These are phyloP conservation scores for Alviniconcha strummeri DNA, from an alignment of 2,888 invertebrate genomes.

Conservation along the genomic window DNA sequence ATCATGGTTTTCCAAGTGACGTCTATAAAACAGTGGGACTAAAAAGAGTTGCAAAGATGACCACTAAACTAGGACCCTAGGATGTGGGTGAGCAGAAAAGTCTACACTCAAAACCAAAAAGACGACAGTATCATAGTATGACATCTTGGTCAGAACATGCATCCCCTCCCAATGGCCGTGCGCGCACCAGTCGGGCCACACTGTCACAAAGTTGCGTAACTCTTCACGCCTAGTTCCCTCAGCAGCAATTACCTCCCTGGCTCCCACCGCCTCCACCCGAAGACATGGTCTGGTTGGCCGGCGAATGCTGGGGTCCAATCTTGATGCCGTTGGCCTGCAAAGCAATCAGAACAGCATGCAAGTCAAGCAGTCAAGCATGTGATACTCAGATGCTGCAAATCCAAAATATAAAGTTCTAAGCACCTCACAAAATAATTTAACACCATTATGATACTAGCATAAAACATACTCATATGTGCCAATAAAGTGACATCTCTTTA, in stretches of 20 bases:
- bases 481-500: too few relatives aligned
- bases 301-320: slow-evolving; percentile 98
- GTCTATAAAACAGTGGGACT: too few relatives aligned
- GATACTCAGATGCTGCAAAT: too few relatives aligned
- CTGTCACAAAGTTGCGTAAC: background rate
- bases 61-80: background rate
- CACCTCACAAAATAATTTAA: too few relatives aligned
- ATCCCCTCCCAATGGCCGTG: background rate
- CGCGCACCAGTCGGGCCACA: too few relatives aligned
- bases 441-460: too few relatives aligned
- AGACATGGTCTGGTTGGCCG: slow-evolving; percentile 86
- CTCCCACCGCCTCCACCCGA: slow-evolving; percentile 87
- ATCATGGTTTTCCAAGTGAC: too few relatives aligned
- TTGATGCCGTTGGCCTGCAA: slow-evolving; percentile 98
- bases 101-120: background rate
- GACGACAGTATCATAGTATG: slow-evolving; percentile 1
- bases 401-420: too few relatives aligned
- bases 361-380: too few relatives aligned
- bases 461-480: too few relatives aligned
- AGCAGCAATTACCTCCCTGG: slow-evolving; percentile 91
- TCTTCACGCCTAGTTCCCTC: slow-evolving; percentile 22
- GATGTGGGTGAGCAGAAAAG: background rate
- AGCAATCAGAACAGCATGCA: background rate
- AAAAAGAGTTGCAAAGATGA: too few relatives aligned
- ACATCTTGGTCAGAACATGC: slow-evolving; percentile 1